Evolutionary conservation across 1,140 invertebrate genomes (phyloP).

Genomic region (Subanguina moxae): DNA sequence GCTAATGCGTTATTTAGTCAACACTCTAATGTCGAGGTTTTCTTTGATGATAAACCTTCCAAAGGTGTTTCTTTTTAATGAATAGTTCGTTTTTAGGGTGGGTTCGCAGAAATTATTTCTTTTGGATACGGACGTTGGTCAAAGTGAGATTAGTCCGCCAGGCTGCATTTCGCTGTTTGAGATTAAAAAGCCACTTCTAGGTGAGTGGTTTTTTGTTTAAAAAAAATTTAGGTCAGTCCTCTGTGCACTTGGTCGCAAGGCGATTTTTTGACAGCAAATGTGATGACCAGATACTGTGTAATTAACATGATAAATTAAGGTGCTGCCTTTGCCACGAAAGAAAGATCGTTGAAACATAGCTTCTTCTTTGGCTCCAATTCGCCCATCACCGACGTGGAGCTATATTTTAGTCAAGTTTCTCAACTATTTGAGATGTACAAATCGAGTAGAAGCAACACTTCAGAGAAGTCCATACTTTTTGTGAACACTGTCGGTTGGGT

Average conservation of each 20-base stretch:
- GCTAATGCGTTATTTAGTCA: slow-evolving; percentile 20
- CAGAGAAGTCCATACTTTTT: slow-evolving; percentile 28
- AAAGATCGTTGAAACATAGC: slow-evolving; percentile 15
- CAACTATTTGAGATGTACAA: slow-evolving; percentile 7
- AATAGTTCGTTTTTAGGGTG: background rate
- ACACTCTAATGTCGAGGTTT: slow-evolving; percentile 18
- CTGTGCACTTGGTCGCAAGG: too few species aligned
- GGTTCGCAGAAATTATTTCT: slow-evolving; percentile 22
- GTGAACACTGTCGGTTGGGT: slow-evolving; percentile 35
- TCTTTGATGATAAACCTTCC: slow-evolving; percentile 7
- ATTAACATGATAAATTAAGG: slow-evolving; percentile 17
- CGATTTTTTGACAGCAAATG: too few species aligned
- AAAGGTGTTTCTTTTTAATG: background rate
- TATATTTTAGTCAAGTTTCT: slow-evolving; percentile 31
- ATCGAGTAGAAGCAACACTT: background rate
- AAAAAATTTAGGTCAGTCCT: too few species aligned
- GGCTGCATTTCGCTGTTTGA: slow-evolving; percentile 27
- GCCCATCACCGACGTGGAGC: slow-evolving; percentile 9
- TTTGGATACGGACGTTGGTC: slow-evolving; percentile 29
- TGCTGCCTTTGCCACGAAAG: slow-evolving; percentile 20
- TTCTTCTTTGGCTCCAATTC: slow-evolving; percentile 31
- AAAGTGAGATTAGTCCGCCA: slow-evolving; percentile 25
- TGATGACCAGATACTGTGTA: too few species aligned
- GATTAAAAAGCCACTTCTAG: slow-evolving; percentile 26
- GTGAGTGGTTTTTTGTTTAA: slow-evolving; percentile 15